Percentiles rank a stretch among this genome's conserved stretches.
Evolutionary conservation across 2,888 invertebrate genomes (phyloP).

Genomic region (Nephrotoma guestfalica): DNA sequence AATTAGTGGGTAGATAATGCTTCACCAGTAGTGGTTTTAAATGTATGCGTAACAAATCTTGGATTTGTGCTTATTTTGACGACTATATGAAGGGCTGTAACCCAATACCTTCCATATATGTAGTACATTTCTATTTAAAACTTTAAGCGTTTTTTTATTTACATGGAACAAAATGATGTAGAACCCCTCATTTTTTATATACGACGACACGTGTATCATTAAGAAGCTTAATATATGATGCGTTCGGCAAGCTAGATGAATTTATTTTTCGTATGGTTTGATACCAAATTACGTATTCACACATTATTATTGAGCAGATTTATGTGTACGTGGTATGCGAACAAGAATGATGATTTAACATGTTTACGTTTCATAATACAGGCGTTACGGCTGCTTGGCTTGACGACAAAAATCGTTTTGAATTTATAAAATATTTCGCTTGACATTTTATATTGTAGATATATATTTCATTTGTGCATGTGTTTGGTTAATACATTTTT

Average conservation of each 20-base stretch:
- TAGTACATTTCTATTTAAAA: too few relatives aligned
- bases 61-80: too few relatives aligned
- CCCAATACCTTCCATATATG: too few relatives aligned
- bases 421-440: background rate
- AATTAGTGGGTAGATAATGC: too few relatives aligned
- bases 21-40: too few relatives aligned
- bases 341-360: background rate
- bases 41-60: too few relatives aligned
- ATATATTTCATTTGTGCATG: background rate
- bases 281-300: background rate
- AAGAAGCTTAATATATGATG: background rate
- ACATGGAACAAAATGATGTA: too few relatives aligned
- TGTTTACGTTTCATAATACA: background rate
- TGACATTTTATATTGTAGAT: background rate
- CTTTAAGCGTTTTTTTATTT: too few relatives aligned
- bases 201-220: too few relatives aligned
- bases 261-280: background rate
- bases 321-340: background rate
- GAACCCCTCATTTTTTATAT: too few relatives aligned
- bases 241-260: background rate
- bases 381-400: background rate
- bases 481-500: background rate
- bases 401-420: background rate
- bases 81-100: too few relatives aligned
- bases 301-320: background rate